A percentile compares a stretch with the other conserved stretches of the same genome.
Conservation (phyloP, 1,140 invertebrate genomes). For the Ostrea denselamellosa region DNA sequence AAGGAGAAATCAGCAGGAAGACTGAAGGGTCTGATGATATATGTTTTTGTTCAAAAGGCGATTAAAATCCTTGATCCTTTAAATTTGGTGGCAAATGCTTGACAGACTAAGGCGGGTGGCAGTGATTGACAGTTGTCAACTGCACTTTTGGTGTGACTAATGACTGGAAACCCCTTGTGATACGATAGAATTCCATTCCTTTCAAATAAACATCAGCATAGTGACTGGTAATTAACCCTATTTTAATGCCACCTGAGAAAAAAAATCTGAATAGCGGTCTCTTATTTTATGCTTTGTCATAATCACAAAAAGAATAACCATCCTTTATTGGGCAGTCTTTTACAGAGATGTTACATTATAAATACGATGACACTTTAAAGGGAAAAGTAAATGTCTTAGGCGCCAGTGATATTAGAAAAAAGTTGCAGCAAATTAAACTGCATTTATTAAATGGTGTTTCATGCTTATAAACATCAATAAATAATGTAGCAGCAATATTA, state of each 20-base stretch:
- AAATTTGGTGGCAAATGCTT: constrained; percentile 8
- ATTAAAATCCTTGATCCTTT: constrained; percentile 35
- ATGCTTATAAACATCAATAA: background rate
- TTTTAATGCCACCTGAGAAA: constrained; percentile 10
- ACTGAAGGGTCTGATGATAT: background rate
- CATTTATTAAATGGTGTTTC: background rate
- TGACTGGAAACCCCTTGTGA: constrained; percentile 11
- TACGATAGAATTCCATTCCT: constrained; percentile 36
- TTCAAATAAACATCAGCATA: constrained; percentile 15
- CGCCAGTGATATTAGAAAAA: background rate
- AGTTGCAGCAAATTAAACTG: background rate
- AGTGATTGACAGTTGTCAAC: constrained; percentile 39
- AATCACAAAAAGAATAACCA: background rate
- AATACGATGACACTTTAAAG: background rate
- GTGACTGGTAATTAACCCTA: constrained; percentile 29
- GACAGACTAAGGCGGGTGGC: constrained; percentile 24
- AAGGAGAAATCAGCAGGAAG: constrained; percentile 9
- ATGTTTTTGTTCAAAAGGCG: constrained; percentile 1
- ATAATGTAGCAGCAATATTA: too few relatives aligned
- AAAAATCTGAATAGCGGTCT: background rate
- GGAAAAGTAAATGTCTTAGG: background rate
- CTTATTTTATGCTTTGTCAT: background rate
- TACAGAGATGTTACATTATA: background rate
- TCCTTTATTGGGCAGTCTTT: background rate
- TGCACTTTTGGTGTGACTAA: constrained; percentile 37